Conservation (phyloP, 2,113 vertebrate genomes). For the Lanius collurio region DNA sequence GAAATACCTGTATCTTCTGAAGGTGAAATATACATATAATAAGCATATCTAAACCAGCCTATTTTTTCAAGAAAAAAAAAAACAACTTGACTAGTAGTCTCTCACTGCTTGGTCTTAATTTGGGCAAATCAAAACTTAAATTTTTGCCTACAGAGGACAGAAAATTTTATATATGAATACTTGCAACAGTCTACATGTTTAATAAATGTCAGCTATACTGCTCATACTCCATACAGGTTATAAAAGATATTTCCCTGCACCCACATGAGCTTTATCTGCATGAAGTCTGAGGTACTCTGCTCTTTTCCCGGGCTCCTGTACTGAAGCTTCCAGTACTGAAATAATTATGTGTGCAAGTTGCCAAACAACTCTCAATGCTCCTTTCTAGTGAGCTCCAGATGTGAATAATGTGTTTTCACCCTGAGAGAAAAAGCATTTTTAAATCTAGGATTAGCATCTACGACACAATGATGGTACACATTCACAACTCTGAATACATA, state of each 20-base stretch:
- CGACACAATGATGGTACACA: not conserved
- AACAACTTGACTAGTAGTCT: not conserved
- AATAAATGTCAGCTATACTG: not conserved
- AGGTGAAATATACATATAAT: not conserved
- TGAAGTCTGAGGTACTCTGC: not conserved
- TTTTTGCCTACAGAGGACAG: not conserved
- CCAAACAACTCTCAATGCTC: not conserved
- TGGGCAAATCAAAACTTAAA: not conserved
- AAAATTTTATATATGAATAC: not conserved
- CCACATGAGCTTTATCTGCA: not conserved
- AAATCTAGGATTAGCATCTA: not conserved
- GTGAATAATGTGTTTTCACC: not conserved
- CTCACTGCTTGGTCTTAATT: not conserved
- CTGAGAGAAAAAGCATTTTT: not conserved
- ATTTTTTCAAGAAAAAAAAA: not conserved
- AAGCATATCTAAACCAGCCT: not conserved
- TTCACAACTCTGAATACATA: not conserved
- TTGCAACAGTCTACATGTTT: not conserved
- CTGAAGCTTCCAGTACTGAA: not conserved
- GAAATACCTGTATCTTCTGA: not conserved
- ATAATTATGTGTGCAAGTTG: not conserved
- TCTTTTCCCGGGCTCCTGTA: not conserved
- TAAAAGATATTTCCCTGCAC: not conserved
- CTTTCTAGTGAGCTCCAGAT: not conserved
- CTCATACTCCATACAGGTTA: not conserved